Evolutionary conservation across 2,797 vertebrate species (phyloP).

Genomic region (Clarias laeviceps): DNA sequence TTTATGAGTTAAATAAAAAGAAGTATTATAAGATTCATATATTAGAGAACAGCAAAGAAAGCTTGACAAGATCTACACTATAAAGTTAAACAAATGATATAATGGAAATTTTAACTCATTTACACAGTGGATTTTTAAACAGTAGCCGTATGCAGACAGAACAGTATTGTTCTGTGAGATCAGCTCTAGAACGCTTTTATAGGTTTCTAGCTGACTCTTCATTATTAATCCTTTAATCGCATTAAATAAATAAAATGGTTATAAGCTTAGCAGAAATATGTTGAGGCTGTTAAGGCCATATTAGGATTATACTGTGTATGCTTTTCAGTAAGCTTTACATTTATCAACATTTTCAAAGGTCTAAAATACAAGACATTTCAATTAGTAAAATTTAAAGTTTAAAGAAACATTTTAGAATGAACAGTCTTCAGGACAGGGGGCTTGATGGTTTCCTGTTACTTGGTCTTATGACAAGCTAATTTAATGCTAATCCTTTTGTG

Average conservation of each 20-base stretch:
- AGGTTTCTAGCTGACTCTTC: not conserved
- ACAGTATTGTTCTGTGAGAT: not conserved
- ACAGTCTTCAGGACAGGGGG: not conserved
- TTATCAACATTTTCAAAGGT: not conserved
- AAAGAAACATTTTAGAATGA: too few species aligned
- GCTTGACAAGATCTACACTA: not conserved
- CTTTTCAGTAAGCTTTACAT: not conserved
- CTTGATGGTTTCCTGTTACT: not conserved
- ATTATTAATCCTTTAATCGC: not conserved
- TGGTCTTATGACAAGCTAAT: not conserved
- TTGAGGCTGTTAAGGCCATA: not conserved
- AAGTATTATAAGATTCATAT: not conserved
- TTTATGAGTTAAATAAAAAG: not conserved
- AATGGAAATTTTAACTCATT: not conserved
- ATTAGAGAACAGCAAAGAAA: not conserved
- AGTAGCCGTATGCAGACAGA: not conserved
- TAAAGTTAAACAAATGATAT: not conserved
- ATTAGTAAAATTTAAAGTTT: not conserved
- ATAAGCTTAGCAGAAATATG: not conserved
- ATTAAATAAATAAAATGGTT: not conserved
- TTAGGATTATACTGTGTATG: not conserved
- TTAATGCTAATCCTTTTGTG: not conserved
- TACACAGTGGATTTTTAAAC: not conserved
- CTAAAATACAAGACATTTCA: not conserved
- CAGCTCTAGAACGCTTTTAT: not conserved